Conservation (phyloP, 1,140 invertebrate species). For the Leptopilina clavipes region DNA sequence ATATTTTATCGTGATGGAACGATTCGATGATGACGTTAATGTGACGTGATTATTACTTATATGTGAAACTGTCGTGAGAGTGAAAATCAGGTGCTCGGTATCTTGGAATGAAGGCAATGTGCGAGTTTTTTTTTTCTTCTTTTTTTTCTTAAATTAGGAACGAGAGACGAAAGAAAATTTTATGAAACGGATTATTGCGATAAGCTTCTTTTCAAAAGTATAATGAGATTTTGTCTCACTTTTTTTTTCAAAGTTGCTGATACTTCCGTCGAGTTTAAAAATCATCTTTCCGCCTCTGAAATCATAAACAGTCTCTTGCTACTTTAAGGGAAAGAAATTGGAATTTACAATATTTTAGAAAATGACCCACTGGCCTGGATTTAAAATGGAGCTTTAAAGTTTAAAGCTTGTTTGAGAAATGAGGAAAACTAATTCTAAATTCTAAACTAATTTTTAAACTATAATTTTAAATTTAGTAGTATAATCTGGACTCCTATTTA, state of each 20-base stretch:
- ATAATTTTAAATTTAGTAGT: too few species aligned
- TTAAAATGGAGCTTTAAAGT: too few species aligned
- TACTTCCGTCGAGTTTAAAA: background rate
- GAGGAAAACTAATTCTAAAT: too few species aligned
- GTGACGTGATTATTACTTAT: conserved; percentile 31
- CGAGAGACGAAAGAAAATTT: background rate
- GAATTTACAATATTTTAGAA: too few species aligned
- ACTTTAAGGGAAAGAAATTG: too few species aligned
- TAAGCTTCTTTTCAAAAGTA: background rate
- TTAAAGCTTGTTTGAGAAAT: too few species aligned
- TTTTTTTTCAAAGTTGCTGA: background rate
- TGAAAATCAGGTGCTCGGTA: conserved; percentile 2
- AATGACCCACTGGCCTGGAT: too few species aligned
- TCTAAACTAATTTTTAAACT: too few species aligned
- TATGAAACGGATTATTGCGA: conserved; percentile 1
- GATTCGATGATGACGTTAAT: conserved; percentile 15
- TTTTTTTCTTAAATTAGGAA: background rate
- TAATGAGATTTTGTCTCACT: conserved; percentile 1
- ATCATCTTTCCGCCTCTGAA: background rate
- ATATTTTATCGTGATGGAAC: conserved; percentile 15
- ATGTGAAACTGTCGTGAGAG: background rate
- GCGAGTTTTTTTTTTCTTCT: background rate
- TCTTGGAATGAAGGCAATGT: background rate
- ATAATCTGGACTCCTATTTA: too few species aligned
- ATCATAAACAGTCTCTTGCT: too few species aligned